Base-by-base conservation (phyloP, 2,888 invertebrate genomes). In the Dione juno region DNA sequence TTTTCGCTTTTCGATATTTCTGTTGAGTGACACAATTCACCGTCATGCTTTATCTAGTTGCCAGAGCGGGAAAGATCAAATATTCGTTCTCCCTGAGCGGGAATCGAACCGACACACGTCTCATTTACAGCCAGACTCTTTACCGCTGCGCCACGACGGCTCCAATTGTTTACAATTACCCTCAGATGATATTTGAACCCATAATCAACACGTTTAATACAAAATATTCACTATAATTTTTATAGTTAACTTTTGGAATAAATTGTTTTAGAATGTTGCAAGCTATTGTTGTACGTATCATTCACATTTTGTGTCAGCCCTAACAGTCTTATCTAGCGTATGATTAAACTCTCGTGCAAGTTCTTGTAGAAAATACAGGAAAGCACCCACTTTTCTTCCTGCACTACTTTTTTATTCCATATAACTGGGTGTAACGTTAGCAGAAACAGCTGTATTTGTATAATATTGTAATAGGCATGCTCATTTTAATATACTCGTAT, bases 261-360 rank as follows among this genome's bases (percentile, higher is more conserved):
- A 57, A 57, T n/a, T 16, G 37, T 14, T 16, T 54, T 37, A 16
- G 16, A 57, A 11, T 19, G 2, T 43, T 43, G 16, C 6, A 45
- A 35, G 28, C 11, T n/a, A 61, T 61, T 28, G 61, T 61, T 61
- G 28, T 52, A 50, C 50, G 45, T 8, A 43, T 64, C 37, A 19
- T 14, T 52, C 48, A 64, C 35, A 35, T 50, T 64, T 53, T 37
- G 37, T 69, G 80, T 10, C 85, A 88, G 52, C 87, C 87, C 88
- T 88, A 75, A 79, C 80, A 64, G 52, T 52, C 77, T 87, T 88
- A 88, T 88, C 85, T 84, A 76, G 82, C 82, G 86, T 86, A 88
- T 88, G 89, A 90, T 90, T 89, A 90, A 90, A 86, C 87, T 86
- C 87, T 86, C 82, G 79, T 79, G 80, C 81, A 82, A 82, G 82